Evolutionary conservation across 2,113 vertebrate species (phyloP), one percentile per base, ranked within the genome.

Genomic region (Rynchops niger): DNA sequence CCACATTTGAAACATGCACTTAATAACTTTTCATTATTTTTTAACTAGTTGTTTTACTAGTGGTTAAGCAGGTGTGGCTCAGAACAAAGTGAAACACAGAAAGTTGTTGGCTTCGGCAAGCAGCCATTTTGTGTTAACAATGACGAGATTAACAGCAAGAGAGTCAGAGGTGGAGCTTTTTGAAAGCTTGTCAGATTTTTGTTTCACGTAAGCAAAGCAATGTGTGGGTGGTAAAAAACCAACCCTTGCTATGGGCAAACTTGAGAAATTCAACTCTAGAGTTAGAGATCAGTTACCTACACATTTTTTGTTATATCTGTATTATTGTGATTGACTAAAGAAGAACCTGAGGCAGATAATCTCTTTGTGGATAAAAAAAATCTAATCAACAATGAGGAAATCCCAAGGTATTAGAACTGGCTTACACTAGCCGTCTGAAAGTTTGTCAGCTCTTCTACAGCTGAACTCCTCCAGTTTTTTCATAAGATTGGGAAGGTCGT

Each of bases 111-210:
- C 67, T 71, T 94, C 8, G 0, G 58, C 79, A 95, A 86, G 67
- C 27, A 88, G 29, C 10, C 63, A 82, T 83, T 93, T 80, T 92
- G 50, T 53, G 32, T 86, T 94, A 94, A 93, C 82, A 96, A 70
- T 77, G 45, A 62, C 2, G 15, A 96, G 88, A 90, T 88, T 86
- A 96, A 86, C 59, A 92, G 63, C 67, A 32, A 59, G 61, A 82
- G 69, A 90, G 96, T 93, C 78, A 36, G 61, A 93, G 93, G 95
- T 71, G 77, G 73, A 95, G 72, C 50, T 49, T 93, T 95, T 66
- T 61, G 72, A 94, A 91, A 92, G 49, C 86, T 88, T 95, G 90
- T 96, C 95, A 97, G 79, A 62, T 78, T 90, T 86, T 56, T 90
- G 18, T 72, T 90, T 94, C 82, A 82, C 17, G 5, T 95, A 91